Percentiles rank a stretch among this genome's conserved stretches.
Evolutionary conservation across 2,113 vertebrate species (phyloP).

Genomic region (Erpornis zantholeuca): DNA sequence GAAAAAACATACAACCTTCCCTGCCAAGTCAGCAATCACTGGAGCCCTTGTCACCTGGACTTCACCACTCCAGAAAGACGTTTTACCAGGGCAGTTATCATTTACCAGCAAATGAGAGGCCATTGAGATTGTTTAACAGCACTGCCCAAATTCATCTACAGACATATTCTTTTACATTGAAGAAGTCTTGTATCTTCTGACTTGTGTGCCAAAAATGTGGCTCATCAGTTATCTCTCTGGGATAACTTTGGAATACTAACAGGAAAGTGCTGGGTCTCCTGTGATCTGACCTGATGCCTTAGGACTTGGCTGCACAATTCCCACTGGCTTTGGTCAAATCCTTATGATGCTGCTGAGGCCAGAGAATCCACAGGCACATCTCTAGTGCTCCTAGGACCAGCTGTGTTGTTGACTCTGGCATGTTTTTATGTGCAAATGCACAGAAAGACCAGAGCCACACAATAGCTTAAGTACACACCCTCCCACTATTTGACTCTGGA

Average conservation of each 20-base stretch:
- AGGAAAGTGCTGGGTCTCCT: background rate
- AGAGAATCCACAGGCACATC: background rate
- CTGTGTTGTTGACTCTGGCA: background rate
- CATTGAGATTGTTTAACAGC: background rate
- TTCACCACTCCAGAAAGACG: background rate
- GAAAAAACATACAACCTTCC: background rate
- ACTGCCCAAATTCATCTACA: background rate
- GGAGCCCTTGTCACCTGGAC: rapidly evolving
- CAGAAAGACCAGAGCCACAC: background rate
- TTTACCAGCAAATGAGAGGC: background rate
- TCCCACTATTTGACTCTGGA: background rate
- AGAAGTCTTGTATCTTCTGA: background rate
- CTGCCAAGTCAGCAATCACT: background rate
- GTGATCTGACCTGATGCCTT: background rate
- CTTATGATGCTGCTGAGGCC: background rate
- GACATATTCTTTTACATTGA: background rate
- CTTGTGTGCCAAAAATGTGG: background rate
- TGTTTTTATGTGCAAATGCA: background rate
- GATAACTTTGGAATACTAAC: background rate
- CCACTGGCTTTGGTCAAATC: background rate
- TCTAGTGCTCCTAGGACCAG: background rate
- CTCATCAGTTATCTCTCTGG: background rate
- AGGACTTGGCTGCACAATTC: background rate
- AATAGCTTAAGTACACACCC: background rate
- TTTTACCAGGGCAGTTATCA: background rate